Conservation (phyloP, 2,797 vertebrate genomes). For the Semaprochilodus insignis region DNA sequence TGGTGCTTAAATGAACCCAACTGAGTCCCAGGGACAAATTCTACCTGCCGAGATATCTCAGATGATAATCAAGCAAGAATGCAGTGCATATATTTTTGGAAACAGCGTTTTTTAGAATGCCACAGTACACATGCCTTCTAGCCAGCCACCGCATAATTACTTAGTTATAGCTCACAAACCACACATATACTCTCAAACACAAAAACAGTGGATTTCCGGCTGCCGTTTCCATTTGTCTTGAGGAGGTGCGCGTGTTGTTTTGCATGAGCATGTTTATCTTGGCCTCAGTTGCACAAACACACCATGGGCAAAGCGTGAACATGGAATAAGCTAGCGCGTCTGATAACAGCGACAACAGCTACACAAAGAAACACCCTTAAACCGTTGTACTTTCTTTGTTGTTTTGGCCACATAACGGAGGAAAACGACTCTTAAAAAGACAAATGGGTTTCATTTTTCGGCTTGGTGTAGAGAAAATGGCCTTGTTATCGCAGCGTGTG, state of each 20-base stretch:
- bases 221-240: not conserved
- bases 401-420: not conserved
- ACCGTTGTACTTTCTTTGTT: not conserved
- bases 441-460: slow-evolving; percentile 41
- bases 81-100: slow-evolving; percentile 3
- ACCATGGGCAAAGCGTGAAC: not conserved
- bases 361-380: slow-evolving; percentile 6
- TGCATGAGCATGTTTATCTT: slow-evolving; percentile 27
- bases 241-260: not conserved
- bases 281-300: slow-evolving; percentile 13
- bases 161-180: slow-evolving; percentile 10
- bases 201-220: not conserved
- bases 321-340: not conserved
- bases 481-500: slow-evolving; percentile 28
- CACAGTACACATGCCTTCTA: not conserved
- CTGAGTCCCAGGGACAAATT: not conserved
- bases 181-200: not conserved
- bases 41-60: not conserved
- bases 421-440: slow-evolving; percentile 37
- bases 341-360: slow-evolving; percentile 1
- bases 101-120: not conserved
- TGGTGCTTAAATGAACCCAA: not conserved
- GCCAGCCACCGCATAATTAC: slow-evolving; percentile 4
- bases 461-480: slow-evolving; percentile 15
- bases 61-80: slow-evolving; percentile 10